A percentile compares a stretch with the other conserved stretches of the same genome.
Conservation (phyloP, 1,140 invertebrate species). For the Drosophila tropicalis region DNA sequence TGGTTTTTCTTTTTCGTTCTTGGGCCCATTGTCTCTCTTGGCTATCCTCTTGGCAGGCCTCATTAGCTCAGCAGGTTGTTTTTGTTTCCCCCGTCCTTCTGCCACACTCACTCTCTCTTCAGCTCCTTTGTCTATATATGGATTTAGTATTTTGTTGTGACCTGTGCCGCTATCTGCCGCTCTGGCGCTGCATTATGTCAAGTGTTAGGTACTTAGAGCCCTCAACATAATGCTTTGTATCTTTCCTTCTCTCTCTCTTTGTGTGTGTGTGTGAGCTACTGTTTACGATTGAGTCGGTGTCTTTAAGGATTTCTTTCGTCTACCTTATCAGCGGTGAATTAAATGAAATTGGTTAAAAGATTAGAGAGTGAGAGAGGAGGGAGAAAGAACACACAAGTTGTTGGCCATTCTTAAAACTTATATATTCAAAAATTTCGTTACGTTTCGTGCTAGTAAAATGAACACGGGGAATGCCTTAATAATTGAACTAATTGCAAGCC, state of each 20-base stretch:
- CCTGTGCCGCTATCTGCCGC: constrained; percentile 67
- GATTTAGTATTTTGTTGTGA: constrained; percentile 40
- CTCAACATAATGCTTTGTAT: constrained; percentile 41
- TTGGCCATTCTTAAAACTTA: constrained; percentile 28
- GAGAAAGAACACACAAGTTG: constrained; percentile 39
- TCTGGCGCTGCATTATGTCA: constrained; percentile 67
- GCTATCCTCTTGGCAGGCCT: constrained; percentile 60
- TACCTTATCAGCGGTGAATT: constrained; percentile 36
- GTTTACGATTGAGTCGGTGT: constrained; percentile 18
- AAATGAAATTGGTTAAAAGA: constrained; percentile 58
- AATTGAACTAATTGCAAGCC: constrained; percentile 80
- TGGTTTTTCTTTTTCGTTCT: constrained; percentile 46
- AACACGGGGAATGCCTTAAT: constrained; percentile 51
- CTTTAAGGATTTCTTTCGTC: not conserved
- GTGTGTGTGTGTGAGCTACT: constrained; percentile 36
- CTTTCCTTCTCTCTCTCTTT: constrained; percentile 13
- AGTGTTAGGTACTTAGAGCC: constrained; percentile 81
- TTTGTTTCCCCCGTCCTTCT: constrained; percentile 20
- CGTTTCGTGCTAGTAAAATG: constrained; percentile 64
- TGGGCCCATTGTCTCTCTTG: constrained; percentile 16
- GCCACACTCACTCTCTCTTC: constrained; percentile 16
- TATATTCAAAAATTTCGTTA: constrained; percentile 52
- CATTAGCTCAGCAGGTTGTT: constrained; percentile 78
- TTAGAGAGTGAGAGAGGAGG: constrained; percentile 28
- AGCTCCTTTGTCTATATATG: constrained; percentile 8